Base-by-base conservation (phyloP, 1,140 invertebrate species). In the Caerostris darwini region DNA sequence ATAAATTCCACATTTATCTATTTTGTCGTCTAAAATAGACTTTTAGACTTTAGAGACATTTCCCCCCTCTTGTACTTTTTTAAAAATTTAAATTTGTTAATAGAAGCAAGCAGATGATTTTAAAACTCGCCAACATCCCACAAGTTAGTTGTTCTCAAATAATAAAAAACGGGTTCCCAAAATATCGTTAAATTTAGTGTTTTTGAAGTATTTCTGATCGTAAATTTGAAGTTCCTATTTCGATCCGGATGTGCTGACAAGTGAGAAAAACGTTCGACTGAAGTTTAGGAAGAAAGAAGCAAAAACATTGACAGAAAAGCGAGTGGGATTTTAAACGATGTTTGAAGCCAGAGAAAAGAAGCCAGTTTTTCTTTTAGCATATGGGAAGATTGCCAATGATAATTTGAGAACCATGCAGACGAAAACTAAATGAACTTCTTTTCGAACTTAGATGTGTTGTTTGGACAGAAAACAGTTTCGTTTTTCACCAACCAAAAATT, bases 351-450 rank as follows among this genome's bases (percentile, higher is more conserved):
- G 5, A 8, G 12, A 10, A 77, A 77, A 12, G 12, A 12, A 77
- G 3, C 34, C 50, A 10, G 10, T 3, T 34, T 77, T 53, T 64
- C 61, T 17, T 19, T 34, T 61, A n/a, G 19, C 34, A 87, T 14
- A 61, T 34, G 34, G 85, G 85, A 61, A 61, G 8, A 10, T 64
- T 87, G 85, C 85, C 85, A 87, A 53, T 50, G 85, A 50, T 87
- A 87, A 87, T 87, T 64, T 59, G n/a, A 87, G 85, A 87, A 61
- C 85, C 54, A 7, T 87, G 85, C 50, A 10, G 19, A 87, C 58
- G 58, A 61, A 58, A 57, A 87, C 7, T 61, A 59, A 87, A 53
- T 12, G 4, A 61, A 85, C 17, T 56, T 58, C 14, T 50, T 85
- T 85, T 56, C 14, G n/a, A 57, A 56, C 14, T 85, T 58, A 19